Percentiles rank a stretch among this genome's conserved stretches.
Evolutionary conservation across 2,113 vertebrate genomes (phyloP).

Genomic region (Pantherophis guttatus): DNA sequence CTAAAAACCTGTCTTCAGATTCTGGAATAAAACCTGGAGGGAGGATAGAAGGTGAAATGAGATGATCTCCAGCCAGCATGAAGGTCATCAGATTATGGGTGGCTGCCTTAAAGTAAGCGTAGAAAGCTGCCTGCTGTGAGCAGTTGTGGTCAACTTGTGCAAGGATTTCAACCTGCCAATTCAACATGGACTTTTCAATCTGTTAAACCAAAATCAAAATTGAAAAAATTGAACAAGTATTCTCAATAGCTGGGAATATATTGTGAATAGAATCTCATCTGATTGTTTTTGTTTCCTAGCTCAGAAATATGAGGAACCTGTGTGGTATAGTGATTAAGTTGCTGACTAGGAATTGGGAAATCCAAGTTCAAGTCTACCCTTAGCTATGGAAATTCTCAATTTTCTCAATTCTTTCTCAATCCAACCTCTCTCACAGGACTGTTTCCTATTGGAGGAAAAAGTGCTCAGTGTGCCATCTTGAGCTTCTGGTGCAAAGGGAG

Average conservation of each 20-base stretch:
- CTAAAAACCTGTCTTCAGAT: conserved; percentile 37
- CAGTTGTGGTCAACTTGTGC: rapidly evolving
- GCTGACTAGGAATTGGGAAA: background rate
- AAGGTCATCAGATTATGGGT: background rate
- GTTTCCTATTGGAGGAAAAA: background rate
- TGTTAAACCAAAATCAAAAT: conserved; percentile 12
- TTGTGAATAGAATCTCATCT: background rate
- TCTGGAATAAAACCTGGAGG: background rate
- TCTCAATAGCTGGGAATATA: conserved; percentile 12
- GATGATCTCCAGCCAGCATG: background rate
- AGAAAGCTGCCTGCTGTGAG: background rate
- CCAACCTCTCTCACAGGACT: background rate
- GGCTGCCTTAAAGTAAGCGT: background rate
- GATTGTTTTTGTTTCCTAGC: background rate
- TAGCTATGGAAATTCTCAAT: background rate
- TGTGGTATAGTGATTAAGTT: background rate
- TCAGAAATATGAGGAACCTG: conserved; percentile 4
- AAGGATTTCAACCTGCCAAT: background rate
- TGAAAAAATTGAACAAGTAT: conserved; percentile 24
- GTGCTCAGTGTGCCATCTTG: background rate
- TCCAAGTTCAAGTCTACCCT: background rate
- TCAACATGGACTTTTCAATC: rapidly evolving
- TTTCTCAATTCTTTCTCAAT: background rate
- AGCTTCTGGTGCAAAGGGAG: background rate
- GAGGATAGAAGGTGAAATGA: background rate